These are phyloP conservation scores for Tetrapedia diversipes DNA, from an alignment of 2,888 invertebrate genomes.

Conservation along the genomic window DNA sequence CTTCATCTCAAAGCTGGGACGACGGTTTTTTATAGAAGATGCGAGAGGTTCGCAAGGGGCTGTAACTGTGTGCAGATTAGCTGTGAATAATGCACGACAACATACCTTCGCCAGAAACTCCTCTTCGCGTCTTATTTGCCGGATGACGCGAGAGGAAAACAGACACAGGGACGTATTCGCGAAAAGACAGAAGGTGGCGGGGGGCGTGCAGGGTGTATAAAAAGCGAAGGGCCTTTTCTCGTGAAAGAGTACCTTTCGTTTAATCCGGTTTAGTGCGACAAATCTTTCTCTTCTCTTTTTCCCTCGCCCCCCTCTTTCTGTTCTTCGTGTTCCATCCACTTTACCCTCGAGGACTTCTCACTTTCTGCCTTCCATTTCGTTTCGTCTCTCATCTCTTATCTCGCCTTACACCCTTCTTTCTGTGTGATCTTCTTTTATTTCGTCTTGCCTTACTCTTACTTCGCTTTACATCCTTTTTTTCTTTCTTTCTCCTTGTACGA, in stretches of 20 bases:
- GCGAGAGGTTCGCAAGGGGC: slow-evolving; percentile 29
- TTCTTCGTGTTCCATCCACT: slow-evolving; percentile 1
- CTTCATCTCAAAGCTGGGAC: slow-evolving; percentile 29
- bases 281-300: slow-evolving; percentile 54
- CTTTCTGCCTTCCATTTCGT: slow-evolving; percentile 19
- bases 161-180: slow-evolving; percentile 9
- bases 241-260: slow-evolving; percentile 61
- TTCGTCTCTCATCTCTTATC: neutral
- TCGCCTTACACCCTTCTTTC: neutral
- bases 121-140: slow-evolving; percentile 37
- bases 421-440: neutral
- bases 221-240: slow-evolving; percentile 25
- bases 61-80: slow-evolving; percentile 37
- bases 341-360: slow-evolving; percentile 9
- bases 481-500: no score
- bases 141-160: slow-evolving; percentile 33
- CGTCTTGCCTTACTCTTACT: no score
- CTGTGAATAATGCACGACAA: slow-evolving; percentile 64
- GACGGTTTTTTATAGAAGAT: slow-evolving; percentile 55
- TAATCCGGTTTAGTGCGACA: slow-evolving; percentile 68
- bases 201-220: slow-evolving; percentile 9
- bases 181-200: slow-evolving; percentile 5
- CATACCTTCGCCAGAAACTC: slow-evolving; percentile 24
- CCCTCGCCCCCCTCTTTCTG: neutral
- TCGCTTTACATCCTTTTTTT: no score